These are phyloP conservation scores for Spodoptera littoralis DNA, from an alignment of 2,888 invertebrate genomes.

Conservation along the genomic window DNA sequence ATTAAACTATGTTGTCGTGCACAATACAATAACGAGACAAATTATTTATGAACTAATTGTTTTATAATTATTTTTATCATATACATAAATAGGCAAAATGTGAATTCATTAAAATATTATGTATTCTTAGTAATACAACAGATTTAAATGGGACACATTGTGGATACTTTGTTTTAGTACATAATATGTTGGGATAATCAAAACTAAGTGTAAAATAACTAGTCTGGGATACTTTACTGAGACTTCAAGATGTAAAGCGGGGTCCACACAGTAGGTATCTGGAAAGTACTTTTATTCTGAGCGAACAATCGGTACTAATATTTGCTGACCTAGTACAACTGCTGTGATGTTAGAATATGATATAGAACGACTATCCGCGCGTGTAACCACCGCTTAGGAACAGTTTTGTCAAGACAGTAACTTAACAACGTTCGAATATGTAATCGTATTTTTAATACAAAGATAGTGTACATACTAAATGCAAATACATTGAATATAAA, in stretches of 20 bases:
- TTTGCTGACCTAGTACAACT: constrained; percentile 11
- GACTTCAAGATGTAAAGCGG: constrained; percentile 66
- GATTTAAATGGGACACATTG: constrained; percentile 72
- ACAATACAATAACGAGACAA: constrained; percentile 68
- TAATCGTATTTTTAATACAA: constrained; percentile 12
- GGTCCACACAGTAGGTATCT: constrained; percentile 40
- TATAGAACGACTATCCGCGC: constrained; percentile 4
- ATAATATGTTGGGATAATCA: constrained; percentile 68
- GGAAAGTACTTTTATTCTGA: constrained; percentile 19
- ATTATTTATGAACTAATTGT: constrained; percentile 71
- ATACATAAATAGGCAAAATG: constrained; percentile 88
- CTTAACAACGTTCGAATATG: constrained; percentile 53
- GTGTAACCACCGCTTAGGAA: constrained; percentile 40
- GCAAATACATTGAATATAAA: constrained; percentile 45
- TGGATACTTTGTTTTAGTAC: constrained; percentile 74
- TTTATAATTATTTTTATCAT: constrained; percentile 83
- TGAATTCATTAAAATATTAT: constrained; percentile 84
- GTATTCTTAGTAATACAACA: constrained; percentile 82
- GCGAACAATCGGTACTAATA: constrained; percentile 3
- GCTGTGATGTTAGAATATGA: not conserved
- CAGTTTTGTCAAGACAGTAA: constrained; percentile 79
- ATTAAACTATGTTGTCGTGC: constrained; percentile 45
- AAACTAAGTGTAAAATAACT: constrained; percentile 52
- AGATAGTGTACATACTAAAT: constrained; percentile 43
- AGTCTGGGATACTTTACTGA: constrained; percentile 70